Percentiles rank a stretch among this genome's conserved stretches.
Evolutionary conservation across 2,113 vertebrate species (phyloP).

Genomic region (Urocynchramus pylzowi): DNA sequence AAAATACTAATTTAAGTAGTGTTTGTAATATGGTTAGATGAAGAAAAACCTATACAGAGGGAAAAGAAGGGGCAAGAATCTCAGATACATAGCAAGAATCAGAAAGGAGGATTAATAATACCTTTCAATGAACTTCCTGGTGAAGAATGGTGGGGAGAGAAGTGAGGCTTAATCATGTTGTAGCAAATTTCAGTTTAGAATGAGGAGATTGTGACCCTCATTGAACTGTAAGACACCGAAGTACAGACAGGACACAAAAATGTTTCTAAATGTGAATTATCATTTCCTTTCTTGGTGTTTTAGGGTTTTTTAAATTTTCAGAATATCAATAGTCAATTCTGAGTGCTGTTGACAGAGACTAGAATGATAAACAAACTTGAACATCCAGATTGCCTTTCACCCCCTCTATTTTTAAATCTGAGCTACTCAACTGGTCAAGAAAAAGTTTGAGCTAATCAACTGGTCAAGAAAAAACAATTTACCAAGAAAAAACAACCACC

Average conservation of each 20-base stretch:
- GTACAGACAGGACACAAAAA: not conserved
- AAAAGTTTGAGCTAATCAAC: not conserved
- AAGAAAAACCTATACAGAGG: not conserved
- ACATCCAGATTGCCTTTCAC: not conserved
- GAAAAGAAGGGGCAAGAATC: not conserved
- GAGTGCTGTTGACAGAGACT: not conserved
- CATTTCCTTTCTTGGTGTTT: not conserved
- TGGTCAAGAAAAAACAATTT: not conserved
- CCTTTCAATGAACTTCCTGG: not conserved
- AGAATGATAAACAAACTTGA: not conserved
- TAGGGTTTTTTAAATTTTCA: not conserved
- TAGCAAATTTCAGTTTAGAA: not conserved
- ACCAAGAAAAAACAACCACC: not conserved
- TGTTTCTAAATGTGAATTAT: not conserved
- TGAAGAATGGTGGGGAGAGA: not conserved
- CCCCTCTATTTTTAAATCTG: not conserved
- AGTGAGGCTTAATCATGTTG: rapidly evolving
- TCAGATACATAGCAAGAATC: not conserved
- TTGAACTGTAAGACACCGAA: not conserved
- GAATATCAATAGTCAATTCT: not conserved
- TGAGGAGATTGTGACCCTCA: not conserved
- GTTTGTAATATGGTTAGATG: not conserved
- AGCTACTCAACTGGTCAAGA: not conserved
- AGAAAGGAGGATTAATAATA: not conserved
- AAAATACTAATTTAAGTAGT: not conserved